A percentile compares a stretch with the other conserved stretches of the same genome.
Conservation (phyloP, 1,140 invertebrate species). For the Brachionus rotundiformis region DNA sequence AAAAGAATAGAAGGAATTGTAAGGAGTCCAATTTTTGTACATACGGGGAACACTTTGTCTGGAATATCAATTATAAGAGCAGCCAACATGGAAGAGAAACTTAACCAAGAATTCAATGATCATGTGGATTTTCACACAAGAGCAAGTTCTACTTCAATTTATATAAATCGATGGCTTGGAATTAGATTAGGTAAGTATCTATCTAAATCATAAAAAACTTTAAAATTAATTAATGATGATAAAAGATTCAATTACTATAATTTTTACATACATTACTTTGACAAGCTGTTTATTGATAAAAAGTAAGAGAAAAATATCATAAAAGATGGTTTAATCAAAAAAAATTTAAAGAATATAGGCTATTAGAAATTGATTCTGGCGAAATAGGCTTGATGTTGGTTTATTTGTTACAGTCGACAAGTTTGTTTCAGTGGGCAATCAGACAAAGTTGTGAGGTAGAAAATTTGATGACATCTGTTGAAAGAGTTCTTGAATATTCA, state of each 20-base stretch:
- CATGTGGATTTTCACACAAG: slow-evolving; percentile 69
- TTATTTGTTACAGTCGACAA: slow-evolving; percentile 74
- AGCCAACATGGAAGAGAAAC: slow-evolving; percentile 71
- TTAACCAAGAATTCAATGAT: slow-evolving; percentile 70
- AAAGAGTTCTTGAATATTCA: slow-evolving; percentile 77
- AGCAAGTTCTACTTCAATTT: slow-evolving; percentile 51
- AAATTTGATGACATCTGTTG: slow-evolving; percentile 78
- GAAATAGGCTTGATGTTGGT: slow-evolving; percentile 78
- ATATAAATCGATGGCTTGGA: slow-evolving; percentile 38
- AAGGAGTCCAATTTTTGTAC: slow-evolving; percentile 76
- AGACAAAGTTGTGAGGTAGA: slow-evolving; percentile 78
- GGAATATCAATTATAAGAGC: slow-evolving; percentile 86
- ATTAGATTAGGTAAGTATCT: background rate
- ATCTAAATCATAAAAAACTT: background rate
- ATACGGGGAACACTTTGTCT: slow-evolving; percentile 81
- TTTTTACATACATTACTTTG: background rate
- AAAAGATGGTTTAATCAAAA: background rate
- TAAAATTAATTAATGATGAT: background rate
- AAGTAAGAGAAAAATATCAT: background rate
- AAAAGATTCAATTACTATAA: background rate
- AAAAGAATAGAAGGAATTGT: slow-evolving; percentile 82
- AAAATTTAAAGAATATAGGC: background rate
- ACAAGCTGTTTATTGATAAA: slow-evolving; percentile 13
- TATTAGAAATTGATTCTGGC: slow-evolving; percentile 59
- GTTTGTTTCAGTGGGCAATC: slow-evolving; percentile 81